Conservation (phyloP, 2,888 invertebrate genomes). For the Drosophila lutescens region DNA sequence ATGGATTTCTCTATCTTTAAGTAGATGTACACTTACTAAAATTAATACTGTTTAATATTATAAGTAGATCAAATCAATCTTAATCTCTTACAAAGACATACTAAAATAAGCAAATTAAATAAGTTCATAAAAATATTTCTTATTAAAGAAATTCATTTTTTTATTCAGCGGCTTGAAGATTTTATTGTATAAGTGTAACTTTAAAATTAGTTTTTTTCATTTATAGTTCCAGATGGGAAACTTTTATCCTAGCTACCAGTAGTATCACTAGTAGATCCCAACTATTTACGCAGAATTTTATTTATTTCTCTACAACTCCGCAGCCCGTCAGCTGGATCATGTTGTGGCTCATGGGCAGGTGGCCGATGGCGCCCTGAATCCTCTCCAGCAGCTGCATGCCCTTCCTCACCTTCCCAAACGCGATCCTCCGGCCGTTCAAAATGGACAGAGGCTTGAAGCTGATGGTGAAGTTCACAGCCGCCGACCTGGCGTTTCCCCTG, state of each 20-base stretch:
- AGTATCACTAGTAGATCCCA: neutral
- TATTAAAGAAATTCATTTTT: neutral
- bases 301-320: conserved; percentile 64
- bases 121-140: too few relatives aligned
- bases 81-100: too few relatives aligned
- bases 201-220: neutral
- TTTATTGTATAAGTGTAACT: neutral
- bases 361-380: conserved; percentile 70
- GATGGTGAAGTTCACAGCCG: conserved; percentile 75
- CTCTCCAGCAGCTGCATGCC: conserved; percentile 74
- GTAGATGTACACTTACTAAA: too few relatives aligned
- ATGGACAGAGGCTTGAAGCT: conserved; percentile 81
- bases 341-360: conserved; percentile 66
- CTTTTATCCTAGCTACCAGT: neutral
- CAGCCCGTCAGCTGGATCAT: conserved; percentile 70
- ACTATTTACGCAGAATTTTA: conserved; percentile 5
- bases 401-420: conserved; percentile 80
- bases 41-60: too few relatives aligned
- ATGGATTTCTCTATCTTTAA: too few relatives aligned
- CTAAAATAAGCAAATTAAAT: too few relatives aligned
- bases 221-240: neutral
- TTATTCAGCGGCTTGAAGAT: neutral
- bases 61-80: too few relatives aligned
- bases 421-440: conserved; percentile 81
- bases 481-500: conserved; percentile 64